Evolutionary conservation across 2,797 vertebrate species (phyloP).

Genomic region (Gallinago stenura): DNA sequence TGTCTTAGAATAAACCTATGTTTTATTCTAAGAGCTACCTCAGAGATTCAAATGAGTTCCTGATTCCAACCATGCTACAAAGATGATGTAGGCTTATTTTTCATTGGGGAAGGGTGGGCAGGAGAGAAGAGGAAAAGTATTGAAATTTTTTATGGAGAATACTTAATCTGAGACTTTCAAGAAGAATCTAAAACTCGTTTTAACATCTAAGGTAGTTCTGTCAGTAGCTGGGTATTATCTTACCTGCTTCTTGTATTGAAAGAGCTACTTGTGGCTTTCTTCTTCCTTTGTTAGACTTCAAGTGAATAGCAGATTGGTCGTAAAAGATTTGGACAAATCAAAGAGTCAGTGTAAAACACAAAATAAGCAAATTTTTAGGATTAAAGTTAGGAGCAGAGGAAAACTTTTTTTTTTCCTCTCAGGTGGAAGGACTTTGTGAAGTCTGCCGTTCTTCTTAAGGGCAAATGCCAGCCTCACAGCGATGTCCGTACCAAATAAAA

Average conservation of each 20-base stretch:
- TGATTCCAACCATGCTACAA: background rate
- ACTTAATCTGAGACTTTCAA: background rate
- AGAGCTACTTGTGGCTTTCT: background rate
- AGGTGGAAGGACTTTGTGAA: background rate
- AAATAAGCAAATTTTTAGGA: background rate
- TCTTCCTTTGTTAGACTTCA: background rate
- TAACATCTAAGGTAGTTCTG: background rate
- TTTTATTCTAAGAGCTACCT: background rate
- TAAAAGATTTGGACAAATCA: background rate
- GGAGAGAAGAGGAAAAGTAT: fast-evolving
- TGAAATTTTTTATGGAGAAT: background rate
- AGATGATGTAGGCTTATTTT: background rate
- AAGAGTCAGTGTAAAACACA: background rate
- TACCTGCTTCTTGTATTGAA: background rate
- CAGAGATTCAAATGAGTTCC: background rate
- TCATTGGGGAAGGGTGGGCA: background rate
- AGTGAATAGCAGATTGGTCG: background rate
- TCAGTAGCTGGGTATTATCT: background rate
- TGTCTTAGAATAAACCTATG: background rate
- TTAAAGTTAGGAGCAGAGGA: background rate
- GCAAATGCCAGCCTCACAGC: background rate
- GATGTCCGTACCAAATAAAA: background rate
- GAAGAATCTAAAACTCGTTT: background rate
- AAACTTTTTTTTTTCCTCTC: background rate
- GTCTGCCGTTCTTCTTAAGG: background rate